Percentiles rank a stretch among this genome's conserved stretches.
These are phyloP conservation scores for Loripinus fragilis DNA, from an alignment of 2,888 invertebrate genomes.

Conservation along the genomic window DNA sequence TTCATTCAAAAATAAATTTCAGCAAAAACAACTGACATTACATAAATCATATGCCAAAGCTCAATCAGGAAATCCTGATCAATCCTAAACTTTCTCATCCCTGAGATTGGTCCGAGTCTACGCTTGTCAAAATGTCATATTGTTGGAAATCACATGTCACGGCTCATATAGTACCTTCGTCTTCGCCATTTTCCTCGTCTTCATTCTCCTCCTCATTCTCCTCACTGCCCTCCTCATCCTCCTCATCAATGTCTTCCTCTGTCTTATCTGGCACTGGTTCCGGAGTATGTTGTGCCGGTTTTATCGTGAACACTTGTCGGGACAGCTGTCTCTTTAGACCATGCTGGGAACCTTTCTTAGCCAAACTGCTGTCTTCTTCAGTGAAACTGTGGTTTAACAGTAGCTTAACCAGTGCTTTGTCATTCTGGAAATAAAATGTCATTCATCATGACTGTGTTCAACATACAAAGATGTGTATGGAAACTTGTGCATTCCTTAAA, in stretches of 20 bases:
- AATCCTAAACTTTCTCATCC: no score
- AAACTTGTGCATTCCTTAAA: no score
- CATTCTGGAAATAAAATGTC: constrained; percentile 83
- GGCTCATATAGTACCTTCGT: no score
- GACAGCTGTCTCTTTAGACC: constrained; percentile 70
- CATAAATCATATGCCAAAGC: no score
- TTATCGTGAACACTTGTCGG: constrained; percentile 69
- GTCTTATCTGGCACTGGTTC: constrained; percentile 46
- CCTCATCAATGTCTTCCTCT: constrained; percentile 51
- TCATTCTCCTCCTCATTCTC: constrained; percentile 55
- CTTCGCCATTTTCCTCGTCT: constrained; percentile 64
- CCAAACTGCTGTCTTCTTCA: constrained; percentile 50
- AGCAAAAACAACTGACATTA: no score
- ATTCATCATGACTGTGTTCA: no score
- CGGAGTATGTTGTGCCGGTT: constrained; percentile 42
- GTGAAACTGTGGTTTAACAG: constrained; percentile 81
- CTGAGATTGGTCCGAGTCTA: no score
- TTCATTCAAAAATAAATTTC: no score
- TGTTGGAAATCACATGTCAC: no score
- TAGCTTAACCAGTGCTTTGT: constrained; percentile 82
- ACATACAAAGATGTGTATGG: no score
- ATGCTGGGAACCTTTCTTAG: not conserved
- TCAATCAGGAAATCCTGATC: no score
- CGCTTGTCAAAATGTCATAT: no score
- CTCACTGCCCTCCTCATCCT: constrained; percentile 50